phyloP scores from a whole-genome alignment of 2,797 vertebrate species.

The Microcaecilia unicolor region DNA sequence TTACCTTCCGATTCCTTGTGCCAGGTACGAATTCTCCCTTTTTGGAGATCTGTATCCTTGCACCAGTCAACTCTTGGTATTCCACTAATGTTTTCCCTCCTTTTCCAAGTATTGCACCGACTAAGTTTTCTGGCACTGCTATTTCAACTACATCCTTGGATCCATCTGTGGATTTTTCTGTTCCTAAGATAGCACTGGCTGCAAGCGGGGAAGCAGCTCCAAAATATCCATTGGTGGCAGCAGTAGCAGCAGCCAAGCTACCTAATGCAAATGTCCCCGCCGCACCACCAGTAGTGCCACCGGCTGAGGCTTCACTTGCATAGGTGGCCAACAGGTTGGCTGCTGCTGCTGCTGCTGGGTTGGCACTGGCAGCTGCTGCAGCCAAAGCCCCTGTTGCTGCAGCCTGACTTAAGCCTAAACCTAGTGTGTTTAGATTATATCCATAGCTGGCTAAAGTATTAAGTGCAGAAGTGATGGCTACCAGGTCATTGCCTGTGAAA shows the following conservation, averaged over 20 bases:
- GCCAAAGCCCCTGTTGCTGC: conserved; percentile 74
- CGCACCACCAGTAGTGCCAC: conserved; percentile 66
- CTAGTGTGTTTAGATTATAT: conserved; percentile 78
- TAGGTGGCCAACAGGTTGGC: conserved; percentile 77
- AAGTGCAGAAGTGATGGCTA: conserved; percentile 80
- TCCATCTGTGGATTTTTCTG: conserved; percentile 76
- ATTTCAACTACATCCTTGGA: conserved; percentile 82
- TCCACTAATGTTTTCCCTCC: conserved; percentile 80
- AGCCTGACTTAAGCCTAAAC: conserved; percentile 74
- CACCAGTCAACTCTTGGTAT: conserved; percentile 82
- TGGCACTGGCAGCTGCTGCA: conserved; percentile 76
- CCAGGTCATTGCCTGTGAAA: conserved; percentile 77
- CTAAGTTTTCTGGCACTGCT: conserved; percentile 78
- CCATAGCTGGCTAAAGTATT: conserved; percentile 78
- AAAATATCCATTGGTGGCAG: conserved; percentile 78
- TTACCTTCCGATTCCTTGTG: conserved; percentile 80
- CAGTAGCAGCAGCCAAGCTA: conserved; percentile 78
- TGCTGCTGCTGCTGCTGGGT: conserved; percentile 72
- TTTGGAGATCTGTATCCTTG: conserved; percentile 83
- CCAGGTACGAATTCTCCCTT: conserved; percentile 80
- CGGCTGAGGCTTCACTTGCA: conserved; percentile 74
- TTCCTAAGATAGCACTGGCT: conserved; percentile 76
- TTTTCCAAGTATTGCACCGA: conserved; percentile 80
- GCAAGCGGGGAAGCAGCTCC: conserved; percentile 76
- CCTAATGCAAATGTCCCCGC: conserved; percentile 77